Conservation (phyloP, 2,888 invertebrate genomes). For the Tryphoninae sp. region DNA sequence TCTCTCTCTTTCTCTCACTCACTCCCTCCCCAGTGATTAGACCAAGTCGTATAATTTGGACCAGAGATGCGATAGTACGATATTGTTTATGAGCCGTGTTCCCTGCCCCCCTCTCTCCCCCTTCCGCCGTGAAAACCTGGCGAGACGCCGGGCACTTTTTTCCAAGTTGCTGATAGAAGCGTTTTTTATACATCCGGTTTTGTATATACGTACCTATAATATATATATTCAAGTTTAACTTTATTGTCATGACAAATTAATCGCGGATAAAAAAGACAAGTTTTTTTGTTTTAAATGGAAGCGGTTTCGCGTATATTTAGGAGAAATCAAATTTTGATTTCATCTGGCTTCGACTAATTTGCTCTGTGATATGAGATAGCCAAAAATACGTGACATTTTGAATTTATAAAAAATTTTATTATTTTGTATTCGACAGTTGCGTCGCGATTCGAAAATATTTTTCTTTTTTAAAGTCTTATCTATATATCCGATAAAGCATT, state of each 20-base stretch:
- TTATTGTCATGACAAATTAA: not conserved
- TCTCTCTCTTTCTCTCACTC: slow-evolving; percentile 18
- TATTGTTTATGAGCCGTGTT: slow-evolving; percentile 73
- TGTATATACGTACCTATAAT: not conserved
- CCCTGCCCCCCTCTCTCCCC: not conserved
- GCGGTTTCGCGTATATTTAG: no score
- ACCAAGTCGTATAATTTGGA: slow-evolving; percentile 68
- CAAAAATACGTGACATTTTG: no score
- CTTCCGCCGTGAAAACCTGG: not conserved
- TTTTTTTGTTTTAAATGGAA: no score
- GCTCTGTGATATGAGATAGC: no score
- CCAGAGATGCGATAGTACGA: slow-evolving; percentile 64
- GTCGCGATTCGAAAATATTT: no score
- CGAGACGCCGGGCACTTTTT: slow-evolving; percentile 42
- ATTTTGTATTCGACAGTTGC: no score
- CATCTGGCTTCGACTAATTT: no score
- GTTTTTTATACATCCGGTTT: not conserved
- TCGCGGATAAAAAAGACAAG: no score
- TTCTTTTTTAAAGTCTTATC: no score
- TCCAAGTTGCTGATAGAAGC: slow-evolving; percentile 27
- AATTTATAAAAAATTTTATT: no score
- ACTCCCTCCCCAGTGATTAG: slow-evolving; percentile 62
- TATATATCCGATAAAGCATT: not conserved
- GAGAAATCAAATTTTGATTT: no score
- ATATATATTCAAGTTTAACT: not conserved